Evolutionary conservation across 2,888 invertebrate species (phyloP), one percentile per base, ranked within the genome.

Genomic region (Caenorhabditis japonica): DNA sequence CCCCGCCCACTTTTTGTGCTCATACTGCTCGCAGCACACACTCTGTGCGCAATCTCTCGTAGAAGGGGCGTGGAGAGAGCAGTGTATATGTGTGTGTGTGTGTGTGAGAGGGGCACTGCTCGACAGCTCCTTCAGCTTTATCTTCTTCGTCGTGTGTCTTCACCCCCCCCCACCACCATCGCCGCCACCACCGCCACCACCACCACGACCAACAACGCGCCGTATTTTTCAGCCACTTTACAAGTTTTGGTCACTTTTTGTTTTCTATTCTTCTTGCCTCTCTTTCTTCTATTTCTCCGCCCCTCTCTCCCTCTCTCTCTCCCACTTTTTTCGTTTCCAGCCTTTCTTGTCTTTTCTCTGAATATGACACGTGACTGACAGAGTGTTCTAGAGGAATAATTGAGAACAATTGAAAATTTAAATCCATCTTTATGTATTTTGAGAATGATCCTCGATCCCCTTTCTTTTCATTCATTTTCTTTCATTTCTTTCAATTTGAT

Each of bases 181-280:
- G 30, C 51, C 39, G n/a, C n/a, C n/a, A n/a, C n/a, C n/a, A n/a
- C n/a, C n/a, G n/a, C n/a, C n/a, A n/a, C n/a, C n/a, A n/a, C n/a
- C n/a, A n/a, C n/a, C n/a, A n/a, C n/a, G n/a, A n/a, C n/a, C n/a
- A n/a, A n/a, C n/a, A n/a, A 30, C 30, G 10, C 49, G 39, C 39
- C 41, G 58, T 59, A 59, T 70, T 55, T 70, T 70, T 60, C 60
- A 70, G 61, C 55, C 60, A 70, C 70, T 61, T 70, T 70, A 69
- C 69, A 69, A 70, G 70, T 70, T 70, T 70, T 70, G 70, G 70
- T 70, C 70, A 70, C 61, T 70, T 70, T 60, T 70, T 70, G 58
- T 68, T 70, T 70, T 60, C 41, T 56, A 51, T 55, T 47, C 30
- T 38, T 38, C 52, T 44, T 10, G 23, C 34, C 23, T 34, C 51